These are phyloP conservation scores for Heliconius aoede DNA, from an alignment of 2,888 invertebrate species.

Conservation along the genomic window DNA sequence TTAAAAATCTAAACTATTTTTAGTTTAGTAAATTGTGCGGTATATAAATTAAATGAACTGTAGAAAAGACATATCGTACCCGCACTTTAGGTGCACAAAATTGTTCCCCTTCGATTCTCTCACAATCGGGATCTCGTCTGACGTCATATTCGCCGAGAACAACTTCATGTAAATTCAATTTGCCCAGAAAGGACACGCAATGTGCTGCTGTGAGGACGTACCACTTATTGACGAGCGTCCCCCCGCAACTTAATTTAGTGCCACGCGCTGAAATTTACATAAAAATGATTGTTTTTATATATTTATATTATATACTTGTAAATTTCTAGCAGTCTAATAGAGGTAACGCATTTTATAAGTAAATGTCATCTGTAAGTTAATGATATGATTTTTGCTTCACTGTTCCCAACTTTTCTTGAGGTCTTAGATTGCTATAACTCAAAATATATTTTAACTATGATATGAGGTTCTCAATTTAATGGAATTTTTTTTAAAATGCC, in stretches of 20 bases:
- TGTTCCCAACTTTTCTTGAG: no score
- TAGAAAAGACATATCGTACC: constrained; percentile 49
- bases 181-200: constrained; percentile 81
- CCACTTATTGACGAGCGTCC: constrained; percentile 80
- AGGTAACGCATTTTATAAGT: no score
- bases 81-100: constrained; percentile 62
- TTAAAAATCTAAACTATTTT: no score
- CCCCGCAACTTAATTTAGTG: constrained; percentile 73
- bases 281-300: neutral
- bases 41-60: neutral
- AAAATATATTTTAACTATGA: no score
- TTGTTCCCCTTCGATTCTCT: constrained; percentile 61
- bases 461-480: no score
- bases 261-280: constrained; percentile 59
- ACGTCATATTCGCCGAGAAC: constrained; percentile 86
- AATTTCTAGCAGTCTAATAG: no score
- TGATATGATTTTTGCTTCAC: no score
- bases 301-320: no score
- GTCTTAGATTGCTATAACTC: no score
- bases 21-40: no score
- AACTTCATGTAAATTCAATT: constrained; percentile 72
- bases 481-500: no score
- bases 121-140: constrained; percentile 72
- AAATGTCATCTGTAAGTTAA: no score
- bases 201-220: constrained; percentile 85